phyloP scores from a whole-genome alignment of 1,140 invertebrate species.

The Hormaphis cornu region DNA sequence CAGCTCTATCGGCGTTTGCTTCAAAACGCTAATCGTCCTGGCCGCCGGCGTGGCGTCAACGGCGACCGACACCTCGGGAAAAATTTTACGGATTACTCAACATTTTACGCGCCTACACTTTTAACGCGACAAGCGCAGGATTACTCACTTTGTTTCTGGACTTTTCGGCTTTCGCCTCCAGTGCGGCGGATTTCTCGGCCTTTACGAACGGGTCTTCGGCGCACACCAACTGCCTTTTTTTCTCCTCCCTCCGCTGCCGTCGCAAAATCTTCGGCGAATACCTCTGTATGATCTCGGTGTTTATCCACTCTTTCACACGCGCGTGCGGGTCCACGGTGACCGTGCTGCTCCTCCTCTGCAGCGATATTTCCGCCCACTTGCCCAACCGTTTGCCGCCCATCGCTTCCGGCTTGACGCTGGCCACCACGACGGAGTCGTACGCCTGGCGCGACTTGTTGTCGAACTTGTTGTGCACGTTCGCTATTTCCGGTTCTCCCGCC shows the following conservation, averaged over 20 bases:
- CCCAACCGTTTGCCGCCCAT: slow-evolving; percentile 53
- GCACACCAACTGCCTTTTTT: slow-evolving; percentile 12
- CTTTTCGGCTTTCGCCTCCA: neutral
- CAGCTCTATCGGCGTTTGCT: slow-evolving; percentile 64
- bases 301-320: slow-evolving; percentile 76
- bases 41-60: slow-evolving; percentile 64
- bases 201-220: neutral
- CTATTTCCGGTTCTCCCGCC: neutral
- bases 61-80: slow-evolving; percentile 60
- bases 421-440: slow-evolving; percentile 44
- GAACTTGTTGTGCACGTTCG: slow-evolving; percentile 38
- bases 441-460: slow-evolving; percentile 38
- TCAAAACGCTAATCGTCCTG: slow-evolving; percentile 57
- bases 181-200: neutral
- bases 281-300: slow-evolving; percentile 52
- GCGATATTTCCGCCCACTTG: slow-evolving; percentile 51
- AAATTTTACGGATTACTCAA: slow-evolving; percentile 39
- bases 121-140: no score
- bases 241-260: slow-evolving; percentile 1
- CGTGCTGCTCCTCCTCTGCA: slow-evolving; percentile 65
- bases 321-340: slow-evolving; percentile 62
- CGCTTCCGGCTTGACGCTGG: slow-evolving; percentile 45
- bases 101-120: no score
- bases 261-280: slow-evolving; percentile 55
- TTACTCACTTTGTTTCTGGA: slow-evolving; percentile 6